Conservation (phyloP, 37 sponge, comb jelly and placozoan species). For the Mnemiopsis leidyi region DNA sequence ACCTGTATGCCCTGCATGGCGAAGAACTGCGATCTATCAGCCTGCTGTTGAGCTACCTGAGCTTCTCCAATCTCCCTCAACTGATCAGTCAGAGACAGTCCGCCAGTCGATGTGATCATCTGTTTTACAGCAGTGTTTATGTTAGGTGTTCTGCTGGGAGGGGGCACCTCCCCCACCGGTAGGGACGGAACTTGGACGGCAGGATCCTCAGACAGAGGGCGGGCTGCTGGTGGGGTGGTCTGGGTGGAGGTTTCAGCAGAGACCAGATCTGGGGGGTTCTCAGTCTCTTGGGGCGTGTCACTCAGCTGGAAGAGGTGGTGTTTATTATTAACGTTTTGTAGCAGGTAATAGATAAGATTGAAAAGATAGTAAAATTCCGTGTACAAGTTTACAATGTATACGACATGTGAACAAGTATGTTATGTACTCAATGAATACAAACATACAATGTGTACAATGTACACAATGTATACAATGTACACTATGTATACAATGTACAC, state of each 20-base stretch:
- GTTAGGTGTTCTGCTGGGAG: neutral
- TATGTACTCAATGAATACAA: too few species aligned
- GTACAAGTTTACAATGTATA: too few species aligned
- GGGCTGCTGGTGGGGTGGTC: conserved; percentile 37
- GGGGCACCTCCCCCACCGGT: neutral
- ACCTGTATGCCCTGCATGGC: conserved; percentile 21
- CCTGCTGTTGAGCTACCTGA: neutral
- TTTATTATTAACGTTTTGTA: too few species aligned
- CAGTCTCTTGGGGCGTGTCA: neutral
- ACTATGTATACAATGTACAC: too few species aligned
- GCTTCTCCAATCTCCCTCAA: conserved; percentile 49
- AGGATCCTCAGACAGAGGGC: neutral
- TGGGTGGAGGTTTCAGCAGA: conserved; percentile 64
- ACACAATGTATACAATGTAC: too few species aligned
- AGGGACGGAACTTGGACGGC: neutral
- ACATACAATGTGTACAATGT: too few species aligned
- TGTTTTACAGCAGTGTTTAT: conserved; percentile 20
- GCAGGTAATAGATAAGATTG: too few species aligned
- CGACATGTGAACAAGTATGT: too few species aligned
- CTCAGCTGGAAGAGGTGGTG: neutral
- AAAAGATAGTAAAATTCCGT: too few species aligned
- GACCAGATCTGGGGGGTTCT: neutral
- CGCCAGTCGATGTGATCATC: conserved; percentile 25
- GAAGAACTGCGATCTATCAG: neutral
- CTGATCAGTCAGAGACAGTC: conserved; percentile 54